A percentile compares a stretch with the other conserved stretches of the same genome.
Conservation (phyloP, 2,888 invertebrate genomes). For the Ecliptopera silaceata region DNA sequence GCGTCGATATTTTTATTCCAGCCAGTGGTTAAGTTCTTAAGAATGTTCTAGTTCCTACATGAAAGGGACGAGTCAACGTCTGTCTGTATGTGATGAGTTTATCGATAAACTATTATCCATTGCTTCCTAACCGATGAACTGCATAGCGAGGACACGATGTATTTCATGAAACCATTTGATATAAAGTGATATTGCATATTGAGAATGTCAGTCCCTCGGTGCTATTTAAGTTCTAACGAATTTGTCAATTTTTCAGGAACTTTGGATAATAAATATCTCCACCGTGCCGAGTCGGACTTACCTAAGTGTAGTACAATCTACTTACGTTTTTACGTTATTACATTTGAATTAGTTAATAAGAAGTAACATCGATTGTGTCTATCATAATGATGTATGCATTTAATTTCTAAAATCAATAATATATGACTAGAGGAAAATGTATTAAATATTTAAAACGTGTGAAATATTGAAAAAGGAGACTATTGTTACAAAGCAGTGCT, state of each 20-base stretch:
- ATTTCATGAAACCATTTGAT: background rate
- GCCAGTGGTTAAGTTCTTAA: slow-evolving; percentile 6
- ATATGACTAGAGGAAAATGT: slow-evolving; percentile 10
- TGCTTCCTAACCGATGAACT: background rate
- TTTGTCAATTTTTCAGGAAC: slow-evolving; percentile 14
- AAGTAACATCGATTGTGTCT: slow-evolving; percentile 6
- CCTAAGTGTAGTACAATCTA: slow-evolving; percentile 12
- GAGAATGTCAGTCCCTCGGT: background rate
- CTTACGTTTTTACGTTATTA: background rate
- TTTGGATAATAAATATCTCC: slow-evolving; percentile 24
- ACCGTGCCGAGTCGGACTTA: slow-evolving; percentile 21
- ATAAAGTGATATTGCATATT: background rate
- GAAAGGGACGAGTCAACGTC: background rate
- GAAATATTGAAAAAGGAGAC: slow-evolving; percentile 8
- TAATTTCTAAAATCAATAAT: too few relatives aligned
- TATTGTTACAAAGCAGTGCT: background rate
- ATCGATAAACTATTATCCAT: background rate
- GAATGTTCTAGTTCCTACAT: background rate
- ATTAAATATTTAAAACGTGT: slow-evolving; percentile 6
- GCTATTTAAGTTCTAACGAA: slow-evolving; percentile 6
- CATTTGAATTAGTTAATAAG: slow-evolving; percentile 7
- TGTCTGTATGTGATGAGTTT: background rate
- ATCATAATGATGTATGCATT: too few relatives aligned
- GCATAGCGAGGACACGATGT: background rate
- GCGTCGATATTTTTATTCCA: slow-evolving; percentile 2